Evolutionary conservation across 2,888 invertebrate genomes (phyloP), one percentile per base, ranked within the genome.

Genomic region (Dryobotodes eremita): DNA sequence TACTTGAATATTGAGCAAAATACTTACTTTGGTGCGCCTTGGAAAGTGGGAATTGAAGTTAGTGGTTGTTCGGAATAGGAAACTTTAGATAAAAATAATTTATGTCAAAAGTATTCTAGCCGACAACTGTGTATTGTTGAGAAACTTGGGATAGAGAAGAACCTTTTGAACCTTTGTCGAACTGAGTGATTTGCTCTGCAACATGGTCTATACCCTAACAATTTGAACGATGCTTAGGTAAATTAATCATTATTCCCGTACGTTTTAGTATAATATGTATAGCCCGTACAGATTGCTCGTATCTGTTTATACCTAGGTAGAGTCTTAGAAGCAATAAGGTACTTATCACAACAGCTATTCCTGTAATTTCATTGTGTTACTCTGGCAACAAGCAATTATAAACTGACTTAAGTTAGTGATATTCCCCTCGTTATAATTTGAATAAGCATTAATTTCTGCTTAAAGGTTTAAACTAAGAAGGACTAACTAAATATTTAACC

Each of bases 1-100:
- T 77, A 82, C 77, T 80, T 66, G 72, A 66, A 79, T 82, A 77
- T 64, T 31, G 69, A 42, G 55, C 61, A 75, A 55, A 84, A 69
- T 76, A 71, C 71, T 65, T 77, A 75, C 68, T 66, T 70, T 26
- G 50, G 55, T 53, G 55, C 11, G 23, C 23, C 50, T 46, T 62
- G 13, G 50, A 20, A 72, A 73, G 17, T 77, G 61, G 48, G 53
- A 70, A 64, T 83, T 66, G 26, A 50, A 23, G 61, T 62, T 46
- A 66, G 13, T 61, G 23, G 55, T 57, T n/a, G 23, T 69, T 64
- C 46, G 17, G n/a, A 69, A 81, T 50, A 23, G n/a, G 20, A 68
- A 65, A 80, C n/a, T 50, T 65, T 53, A 23, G 36, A 64, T 68
- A 50, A 66, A 62, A 55, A 42, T n/a, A n/a, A 46, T 36, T 55